Percentiles rank a stretch among this genome's conserved stretches.
phyloP scores from a whole-genome alignment of 2,113 vertebrate species.

The Mus spicilegus region DNA sequence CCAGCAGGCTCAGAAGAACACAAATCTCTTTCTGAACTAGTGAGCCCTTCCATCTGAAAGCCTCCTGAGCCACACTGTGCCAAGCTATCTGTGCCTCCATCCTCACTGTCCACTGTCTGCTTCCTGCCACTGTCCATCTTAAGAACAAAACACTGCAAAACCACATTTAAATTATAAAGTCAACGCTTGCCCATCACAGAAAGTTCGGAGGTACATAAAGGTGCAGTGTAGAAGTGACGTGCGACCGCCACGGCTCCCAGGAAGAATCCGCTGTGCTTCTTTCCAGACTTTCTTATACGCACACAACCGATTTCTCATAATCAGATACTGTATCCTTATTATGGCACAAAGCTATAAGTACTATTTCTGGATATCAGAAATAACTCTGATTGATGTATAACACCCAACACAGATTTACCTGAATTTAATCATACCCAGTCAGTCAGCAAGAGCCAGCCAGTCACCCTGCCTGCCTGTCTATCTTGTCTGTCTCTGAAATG shows the following conservation, averaged over 20 bases:
- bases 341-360: not conserved
- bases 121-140: not conserved
- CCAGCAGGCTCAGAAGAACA: not conserved
- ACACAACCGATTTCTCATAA: constrained; percentile 36
- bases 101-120: not conserved
- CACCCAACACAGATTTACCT: not conserved
- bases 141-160: not conserved
- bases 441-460: not conserved
- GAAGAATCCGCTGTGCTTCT: not conserved
- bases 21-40: not conserved
- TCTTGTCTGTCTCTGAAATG: not conserved
- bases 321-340: constrained; percentile 45
- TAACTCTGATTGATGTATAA: not conserved
- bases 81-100: not conserved
- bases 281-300: not conserved
- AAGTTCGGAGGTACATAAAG: constrained; percentile 5
- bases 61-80: not conserved
- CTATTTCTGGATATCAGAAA: constrained; percentile 24
- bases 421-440: not conserved
- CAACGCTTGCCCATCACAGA: constrained; percentile 6
- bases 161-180: constrained; percentile 10
- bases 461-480: not conserved
- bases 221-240: constrained; percentile 28
- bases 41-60: not conserved
- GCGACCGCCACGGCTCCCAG: not conserved